Evolutionary conservation across 2,797 vertebrate genomes (phyloP), one percentile per base, ranked within the genome.

Genomic region (Acipenser transmontanus): DNA sequence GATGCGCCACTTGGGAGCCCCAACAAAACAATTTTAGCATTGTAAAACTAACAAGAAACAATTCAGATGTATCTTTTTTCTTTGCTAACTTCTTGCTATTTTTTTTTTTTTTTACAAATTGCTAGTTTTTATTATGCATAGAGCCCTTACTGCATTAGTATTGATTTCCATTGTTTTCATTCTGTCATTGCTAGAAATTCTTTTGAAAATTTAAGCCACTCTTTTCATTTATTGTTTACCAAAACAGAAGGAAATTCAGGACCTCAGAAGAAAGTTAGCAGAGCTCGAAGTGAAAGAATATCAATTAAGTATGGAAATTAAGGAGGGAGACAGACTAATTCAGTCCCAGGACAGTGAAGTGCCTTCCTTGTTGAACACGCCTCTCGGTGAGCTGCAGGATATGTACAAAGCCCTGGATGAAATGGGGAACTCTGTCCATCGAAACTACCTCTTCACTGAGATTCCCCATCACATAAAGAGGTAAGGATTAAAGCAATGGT

Each of bases 211-310:
- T 49, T 13, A 66, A 34, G 34, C 34, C 65, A 1, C 17, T 20
- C 8, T 20, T 10, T 14, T 8, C 12, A 47, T 14, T 34, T 34
- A 61, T 68, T 65, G 50, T 47, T 57, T 63, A 59, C 14, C 17
- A 5, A n/a, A 68, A 47, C 80, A 97, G 95, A 88, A 81, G 71
- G 92, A 96, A 85, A 92, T 93, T 0, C 73, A 83, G 61, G 83
- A 82, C 63, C 85, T 98, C 34, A 89, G 82, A 83, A 80, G 68
- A 68, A 87, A 84, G 71, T 73, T 95, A 82, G 63, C 74, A 1
- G 48, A 77, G 65, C 82, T 95, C 73, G 87, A 87, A 81, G 85
- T 78, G 10, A 83, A 78, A 76, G 87, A 88, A 66, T 79, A 70
- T 6, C 76, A 87, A 49, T 81, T 95, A 74, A 85, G 84, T 70